Percentiles rank a stretch among this genome's conserved stretches.
Evolutionary conservation across 1,140 invertebrate genomes (phyloP).

Genomic region (Camponotus floridanus): DNA sequence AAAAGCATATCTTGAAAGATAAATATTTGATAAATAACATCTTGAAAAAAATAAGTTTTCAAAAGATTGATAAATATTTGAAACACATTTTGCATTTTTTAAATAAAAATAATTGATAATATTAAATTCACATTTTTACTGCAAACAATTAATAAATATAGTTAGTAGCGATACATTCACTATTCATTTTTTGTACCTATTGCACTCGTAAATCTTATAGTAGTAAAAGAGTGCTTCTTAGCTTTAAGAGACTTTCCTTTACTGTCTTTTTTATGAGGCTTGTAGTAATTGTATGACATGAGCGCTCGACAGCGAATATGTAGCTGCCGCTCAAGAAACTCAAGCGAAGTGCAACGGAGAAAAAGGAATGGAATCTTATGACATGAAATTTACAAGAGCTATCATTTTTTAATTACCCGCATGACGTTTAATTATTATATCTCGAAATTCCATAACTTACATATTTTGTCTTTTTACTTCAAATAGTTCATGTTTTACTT

Average conservation of each 20-base stretch:
- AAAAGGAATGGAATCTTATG: not conserved
- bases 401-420: not conserved
- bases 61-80: not conserved
- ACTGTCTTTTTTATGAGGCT: conserved; percentile 51
- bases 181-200: conserved; percentile 31
- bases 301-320: conserved; percentile 26
- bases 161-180: not conserved
- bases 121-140: conserved; percentile 6
- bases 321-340: not conserved
- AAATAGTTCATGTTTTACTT: not conserved
- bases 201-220: conserved; percentile 33
- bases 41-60: not conserved
- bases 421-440: not conserved
- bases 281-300: conserved; percentile 40
- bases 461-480: not conserved
- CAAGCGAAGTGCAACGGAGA: not conserved
- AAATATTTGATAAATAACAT: not conserved
- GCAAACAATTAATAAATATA: not conserved
- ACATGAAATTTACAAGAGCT: not conserved
- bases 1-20: not conserved
- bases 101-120: not conserved
- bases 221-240: conserved; percentile 39
- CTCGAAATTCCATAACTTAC: not conserved
- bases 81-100: not conserved
- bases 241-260: conserved; percentile 37